Percentiles rank a stretch among this genome's conserved stretches.
phyloP scores from a whole-genome alignment of 2,113 vertebrate genomes.

The Spizaetus ornatus region DNA sequence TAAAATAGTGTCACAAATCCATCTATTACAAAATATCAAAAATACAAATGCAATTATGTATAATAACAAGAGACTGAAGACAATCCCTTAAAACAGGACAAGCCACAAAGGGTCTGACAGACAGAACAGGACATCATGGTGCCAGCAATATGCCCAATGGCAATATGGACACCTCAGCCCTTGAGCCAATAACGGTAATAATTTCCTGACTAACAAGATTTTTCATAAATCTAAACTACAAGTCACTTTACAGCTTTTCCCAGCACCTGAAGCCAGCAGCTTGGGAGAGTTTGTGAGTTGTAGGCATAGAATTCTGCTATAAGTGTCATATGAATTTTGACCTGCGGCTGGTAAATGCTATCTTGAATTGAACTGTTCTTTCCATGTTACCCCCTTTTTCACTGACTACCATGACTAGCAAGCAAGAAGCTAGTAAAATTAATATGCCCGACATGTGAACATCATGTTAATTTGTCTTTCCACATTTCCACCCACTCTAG shows the following conservation, averaged over 20 bases:
- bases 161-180: background rate
- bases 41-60: background rate
- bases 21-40: background rate
- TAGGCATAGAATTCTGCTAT: background rate
- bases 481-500: background rate
- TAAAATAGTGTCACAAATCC: background rate
- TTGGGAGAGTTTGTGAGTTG: background rate
- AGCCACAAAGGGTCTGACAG: background rate
- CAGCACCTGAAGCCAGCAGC: background rate
- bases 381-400: background rate
- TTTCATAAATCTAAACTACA: background rate
- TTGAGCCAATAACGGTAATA: background rate
- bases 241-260: background rate
- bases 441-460: background rate
- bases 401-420: background rate
- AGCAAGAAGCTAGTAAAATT: background rate
- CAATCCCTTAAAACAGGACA: background rate
- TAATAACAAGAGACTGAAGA: background rate
- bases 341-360: background rate
- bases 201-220: background rate
- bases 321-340: background rate
- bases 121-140: background rate
- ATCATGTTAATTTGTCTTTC: background rate
- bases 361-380: background rate
- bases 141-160: background rate